These are phyloP conservation scores for Eumerus sabulonum DNA, from an alignment of 2,888 invertebrate genomes.

Conservation along the genomic window DNA sequence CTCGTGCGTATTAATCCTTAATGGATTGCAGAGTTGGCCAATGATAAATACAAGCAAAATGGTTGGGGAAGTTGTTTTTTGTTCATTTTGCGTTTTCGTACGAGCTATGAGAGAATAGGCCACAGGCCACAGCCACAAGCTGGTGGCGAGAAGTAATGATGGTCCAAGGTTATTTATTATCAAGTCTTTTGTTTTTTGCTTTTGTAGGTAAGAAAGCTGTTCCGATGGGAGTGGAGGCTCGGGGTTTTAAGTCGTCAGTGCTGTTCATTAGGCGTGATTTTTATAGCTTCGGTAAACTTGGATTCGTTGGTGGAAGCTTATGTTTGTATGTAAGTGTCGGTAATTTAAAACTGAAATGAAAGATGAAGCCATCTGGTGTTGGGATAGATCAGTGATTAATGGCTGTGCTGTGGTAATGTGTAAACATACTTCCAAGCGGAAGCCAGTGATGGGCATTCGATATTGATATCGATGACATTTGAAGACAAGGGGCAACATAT, in stretches of 20 bases:
- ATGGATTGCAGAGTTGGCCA: slow-evolving; percentile 26
- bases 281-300: slow-evolving; percentile 22
- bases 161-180: slow-evolving; percentile 40
- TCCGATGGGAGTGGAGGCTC: slow-evolving; percentile 21
- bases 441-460: no score
- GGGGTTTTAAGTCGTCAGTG: slow-evolving; percentile 44
- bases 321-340: background rate
- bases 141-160: background rate
- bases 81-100: no score
- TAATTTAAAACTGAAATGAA: background rate
- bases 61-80: slow-evolving; percentile 5
- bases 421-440: no score
- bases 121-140: no score
- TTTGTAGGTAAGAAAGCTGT: slow-evolving; percentile 37
- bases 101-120: no score
- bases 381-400: no score
- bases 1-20: slow-evolving; percentile 43
- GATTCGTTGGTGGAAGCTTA: background rate
- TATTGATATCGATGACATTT: no score
- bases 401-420: no score
- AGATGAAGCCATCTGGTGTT: no score
- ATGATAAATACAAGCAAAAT: slow-evolving; percentile 15
- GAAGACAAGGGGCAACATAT: no score
- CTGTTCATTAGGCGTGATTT: slow-evolving; percentile 55
- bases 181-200: slow-evolving; percentile 14